Conservation (phyloP, 2,888 invertebrate genomes). For the Odiellus spinosus region DNA sequence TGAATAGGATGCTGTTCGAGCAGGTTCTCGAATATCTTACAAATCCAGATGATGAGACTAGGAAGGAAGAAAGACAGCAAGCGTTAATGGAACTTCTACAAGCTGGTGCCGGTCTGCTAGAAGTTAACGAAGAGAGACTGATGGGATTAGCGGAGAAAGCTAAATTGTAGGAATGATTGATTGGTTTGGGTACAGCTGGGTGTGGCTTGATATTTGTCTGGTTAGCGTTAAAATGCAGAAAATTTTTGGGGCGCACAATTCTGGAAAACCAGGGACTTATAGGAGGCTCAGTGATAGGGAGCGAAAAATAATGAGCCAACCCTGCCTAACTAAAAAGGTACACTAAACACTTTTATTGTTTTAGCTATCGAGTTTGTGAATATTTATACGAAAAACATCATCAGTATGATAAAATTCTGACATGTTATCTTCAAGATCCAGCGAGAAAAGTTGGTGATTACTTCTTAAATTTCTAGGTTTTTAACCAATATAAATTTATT, state of each 20-base stretch:
- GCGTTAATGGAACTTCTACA: constrained; percentile 51
- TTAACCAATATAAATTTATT: no score
- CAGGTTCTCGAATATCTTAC: constrained; percentile 40
- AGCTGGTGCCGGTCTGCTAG: constrained; percentile 37
- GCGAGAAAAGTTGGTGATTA: constrained; percentile 36
- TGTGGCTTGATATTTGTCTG: no score
- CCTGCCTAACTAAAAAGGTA: no score
- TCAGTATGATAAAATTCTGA: constrained; percentile 46
- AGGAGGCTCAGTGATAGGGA: no score
- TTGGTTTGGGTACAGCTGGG: no score
- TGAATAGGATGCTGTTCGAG: constrained; percentile 41
- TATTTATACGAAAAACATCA: constrained; percentile 44
- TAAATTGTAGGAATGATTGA: constrained; percentile 37
- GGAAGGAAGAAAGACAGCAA: constrained; percentile 48
- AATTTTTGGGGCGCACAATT: no score
- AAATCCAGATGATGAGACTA: constrained; percentile 28
- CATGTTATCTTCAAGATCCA: constrained; percentile 49
- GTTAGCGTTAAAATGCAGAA: no score
- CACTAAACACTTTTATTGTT: no score
- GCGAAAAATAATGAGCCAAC: no score
- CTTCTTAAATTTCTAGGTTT: no score
- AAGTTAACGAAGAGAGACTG: constrained; percentile 38
- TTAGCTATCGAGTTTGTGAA: constrained; percentile 51
- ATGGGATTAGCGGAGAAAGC: constrained; percentile 45
- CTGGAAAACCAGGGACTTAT: no score